Percentiles rank a stretch among this genome's conserved stretches.
These are phyloP conservation scores for Coelinius sp. DNA, from an alignment of 2,888 invertebrate species.

Conservation along the genomic window DNA sequence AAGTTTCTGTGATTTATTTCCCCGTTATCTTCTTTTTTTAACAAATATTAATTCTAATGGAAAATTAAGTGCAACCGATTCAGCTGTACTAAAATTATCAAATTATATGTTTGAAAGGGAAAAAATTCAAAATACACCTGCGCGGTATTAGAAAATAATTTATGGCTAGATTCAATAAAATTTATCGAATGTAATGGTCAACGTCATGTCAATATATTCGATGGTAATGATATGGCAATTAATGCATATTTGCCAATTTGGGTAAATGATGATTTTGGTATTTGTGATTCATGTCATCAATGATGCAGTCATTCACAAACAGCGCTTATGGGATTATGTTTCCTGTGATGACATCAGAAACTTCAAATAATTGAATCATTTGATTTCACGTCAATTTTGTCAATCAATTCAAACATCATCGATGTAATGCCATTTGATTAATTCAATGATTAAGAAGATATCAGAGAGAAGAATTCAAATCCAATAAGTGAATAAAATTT, in stretches of 20 bases:
- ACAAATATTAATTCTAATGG: neutral
- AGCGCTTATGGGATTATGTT: neutral
- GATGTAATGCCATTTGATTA: neutral
- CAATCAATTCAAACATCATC: neutral
- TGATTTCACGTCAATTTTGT: neutral
- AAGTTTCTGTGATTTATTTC: neutral
- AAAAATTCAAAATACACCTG: neutral
- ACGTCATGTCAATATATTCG: neutral
- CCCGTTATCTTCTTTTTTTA: too few relatives aligned
- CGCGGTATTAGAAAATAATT: neutral
- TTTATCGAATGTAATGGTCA: neutral
- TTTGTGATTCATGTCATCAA: neutral
- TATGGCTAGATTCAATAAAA: neutral
- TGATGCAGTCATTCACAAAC: neutral
- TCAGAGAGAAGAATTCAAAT: neutral
- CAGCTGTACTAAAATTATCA: too few relatives aligned
- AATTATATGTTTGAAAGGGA: too few relatives aligned
- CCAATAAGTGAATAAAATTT: conserved; percentile 1
- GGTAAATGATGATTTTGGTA: neutral
- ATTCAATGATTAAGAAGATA: neutral
- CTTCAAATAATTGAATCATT: too few relatives aligned
- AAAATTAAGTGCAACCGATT: neutral
- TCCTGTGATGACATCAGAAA: too few relatives aligned
- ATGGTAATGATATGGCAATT: neutral
- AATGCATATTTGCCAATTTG: neutral